A percentile compares a stretch with the other conserved stretches of the same genome.
phyloP scores from a whole-genome alignment of 2,888 invertebrate species.

The Acleris literana region DNA sequence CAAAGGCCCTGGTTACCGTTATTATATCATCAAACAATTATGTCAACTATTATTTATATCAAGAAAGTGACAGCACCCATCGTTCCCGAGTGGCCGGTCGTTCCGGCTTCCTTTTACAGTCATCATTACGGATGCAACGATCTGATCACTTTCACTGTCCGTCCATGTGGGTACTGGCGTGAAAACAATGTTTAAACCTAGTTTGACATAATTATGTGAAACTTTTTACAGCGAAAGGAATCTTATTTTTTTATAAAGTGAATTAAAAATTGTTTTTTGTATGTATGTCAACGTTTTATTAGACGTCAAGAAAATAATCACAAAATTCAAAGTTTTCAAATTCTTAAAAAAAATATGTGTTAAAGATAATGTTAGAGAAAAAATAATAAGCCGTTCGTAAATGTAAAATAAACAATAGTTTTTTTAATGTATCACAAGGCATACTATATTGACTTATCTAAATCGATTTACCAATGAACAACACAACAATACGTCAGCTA shows the following conservation, averaged over 20 bases:
- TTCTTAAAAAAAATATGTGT: too few relatives aligned
- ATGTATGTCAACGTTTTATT: too few relatives aligned
- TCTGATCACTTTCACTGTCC: conserved; percentile 27
- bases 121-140: conserved; percentile 10
- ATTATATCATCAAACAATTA: background rate
- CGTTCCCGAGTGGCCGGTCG: background rate
- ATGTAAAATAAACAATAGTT: too few relatives aligned
- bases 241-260: too few relatives aligned
- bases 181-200: background rate
- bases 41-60: background rate
- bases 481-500: background rate
- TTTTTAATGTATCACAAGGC: too few relatives aligned
- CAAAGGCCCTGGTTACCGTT: background rate
- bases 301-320: too few relatives aligned
- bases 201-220: background rate
- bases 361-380: too few relatives aligned
- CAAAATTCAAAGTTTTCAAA: too few relatives aligned
- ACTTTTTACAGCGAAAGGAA: background rate
- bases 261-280: too few relatives aligned
- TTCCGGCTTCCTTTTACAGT: conserved; percentile 18
- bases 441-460: too few relatives aligned
- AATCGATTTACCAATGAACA: background rate
- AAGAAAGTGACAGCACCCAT: background rate
- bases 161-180: conserved; percentile 10
- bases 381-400: too few relatives aligned